Evolutionary conservation across 2,888 invertebrate species (phyloP).

Genomic region (Heliconius charithonia): DNA sequence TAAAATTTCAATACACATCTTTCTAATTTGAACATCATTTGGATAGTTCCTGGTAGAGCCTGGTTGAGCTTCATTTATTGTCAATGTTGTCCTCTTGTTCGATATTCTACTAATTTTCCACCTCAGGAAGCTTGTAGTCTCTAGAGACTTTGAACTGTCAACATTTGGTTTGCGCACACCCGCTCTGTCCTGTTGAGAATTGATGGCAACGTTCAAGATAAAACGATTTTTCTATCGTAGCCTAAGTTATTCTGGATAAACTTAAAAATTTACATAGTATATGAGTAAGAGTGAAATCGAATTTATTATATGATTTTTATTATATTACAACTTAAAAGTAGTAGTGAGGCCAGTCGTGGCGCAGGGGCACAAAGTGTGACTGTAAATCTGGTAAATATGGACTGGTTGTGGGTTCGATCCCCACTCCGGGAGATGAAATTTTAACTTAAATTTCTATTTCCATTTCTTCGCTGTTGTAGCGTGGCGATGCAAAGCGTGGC

Average conservation of each 20-base stretch:
- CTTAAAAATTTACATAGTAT: slow-evolving; percentile 1
- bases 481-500: too few species aligned
- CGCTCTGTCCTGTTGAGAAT: slow-evolving; percentile 19
- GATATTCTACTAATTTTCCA: slow-evolving; percentile 33
- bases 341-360: too few species aligned
- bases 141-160: slow-evolving; percentile 23
- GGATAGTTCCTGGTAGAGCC: too few species aligned
- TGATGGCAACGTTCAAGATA: slow-evolving; percentile 10
- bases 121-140: slow-evolving; percentile 22
- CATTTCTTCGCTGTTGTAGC: too few species aligned
- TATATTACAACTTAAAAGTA: too few species aligned
- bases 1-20: too few species aligned
- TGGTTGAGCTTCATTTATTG: slow-evolving; percentile 1
- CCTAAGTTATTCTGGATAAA: background rate
- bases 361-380: too few species aligned
- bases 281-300: background rate
- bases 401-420: too few species aligned
- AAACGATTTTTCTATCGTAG: slow-evolving; percentile 4
- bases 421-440: too few species aligned
- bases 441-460: too few species aligned
- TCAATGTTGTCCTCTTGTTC: slow-evolving; percentile 13
- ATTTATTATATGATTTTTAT: background rate
- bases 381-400: too few species aligned
- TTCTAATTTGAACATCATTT: too few species aligned
- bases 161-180: slow-evolving; percentile 19